phyloP scores from a whole-genome alignment of 2,888 invertebrate species.

The Idaea dimidiata region DNA sequence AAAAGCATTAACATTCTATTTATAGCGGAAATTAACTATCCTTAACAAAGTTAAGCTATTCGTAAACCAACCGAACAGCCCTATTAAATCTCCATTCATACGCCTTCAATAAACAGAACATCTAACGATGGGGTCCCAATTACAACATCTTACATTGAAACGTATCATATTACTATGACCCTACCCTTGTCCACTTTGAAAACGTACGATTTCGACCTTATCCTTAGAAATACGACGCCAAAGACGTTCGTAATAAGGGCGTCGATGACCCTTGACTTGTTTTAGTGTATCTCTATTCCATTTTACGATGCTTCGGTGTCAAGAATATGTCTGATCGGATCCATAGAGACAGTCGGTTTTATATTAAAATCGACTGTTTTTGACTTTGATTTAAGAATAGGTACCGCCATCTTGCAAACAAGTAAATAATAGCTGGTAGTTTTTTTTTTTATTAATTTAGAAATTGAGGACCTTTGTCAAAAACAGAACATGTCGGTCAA shows the following conservation, averaged over 20 bases:
- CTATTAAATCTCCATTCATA: neutral
- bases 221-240: constrained; percentile 37
- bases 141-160: neutral
- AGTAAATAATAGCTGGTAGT: too few relatives aligned
- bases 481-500: too few relatives aligned
- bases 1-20: neutral
- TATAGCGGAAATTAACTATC: neutral
- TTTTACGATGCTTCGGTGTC: constrained; percentile 54
- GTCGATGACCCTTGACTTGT: constrained; percentile 42
- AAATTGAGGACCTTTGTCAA: too few relatives aligned
- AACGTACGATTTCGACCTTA: constrained; percentile 36
- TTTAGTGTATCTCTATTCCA: constrained; percentile 39
- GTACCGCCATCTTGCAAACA: too few relatives aligned
- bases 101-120: neutral
- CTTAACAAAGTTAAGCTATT: neutral
- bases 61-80: neutral
- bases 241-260: constrained; percentile 45
- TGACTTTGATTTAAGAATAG: neutral
- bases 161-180: constrained; percentile 8
- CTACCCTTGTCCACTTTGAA: constrained; percentile 22
- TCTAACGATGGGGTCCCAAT: neutral
- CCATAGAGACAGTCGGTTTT: constrained; percentile 32
- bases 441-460: too few relatives aligned
- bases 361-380: neutral
- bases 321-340: constrained; percentile 49